A percentile compares a stretch with the other conserved stretches of the same genome.
Conservation (phyloP, 64 coral and sea anemone species). For the Actinia tenebrosa region DNA sequence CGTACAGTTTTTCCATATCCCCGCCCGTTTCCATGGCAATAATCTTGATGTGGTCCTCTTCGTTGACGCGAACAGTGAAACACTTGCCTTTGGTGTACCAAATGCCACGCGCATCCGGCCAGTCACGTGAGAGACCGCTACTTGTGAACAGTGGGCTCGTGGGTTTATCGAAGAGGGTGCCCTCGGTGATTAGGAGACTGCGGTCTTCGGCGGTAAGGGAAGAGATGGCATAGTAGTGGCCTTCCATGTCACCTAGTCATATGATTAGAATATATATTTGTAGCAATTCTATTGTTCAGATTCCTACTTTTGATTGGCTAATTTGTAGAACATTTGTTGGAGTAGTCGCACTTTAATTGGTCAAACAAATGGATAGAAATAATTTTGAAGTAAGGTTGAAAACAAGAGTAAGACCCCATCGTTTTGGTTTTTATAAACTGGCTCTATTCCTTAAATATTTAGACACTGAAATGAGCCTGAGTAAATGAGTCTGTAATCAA, state of each 20-base stretch:
- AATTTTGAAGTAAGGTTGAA: too few species aligned
- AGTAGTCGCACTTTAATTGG: too few species aligned
- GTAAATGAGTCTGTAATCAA: too few species aligned
- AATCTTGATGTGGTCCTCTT: constrained; percentile 69
- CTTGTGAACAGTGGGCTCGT: constrained; percentile 42
- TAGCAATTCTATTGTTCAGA: too few species aligned
- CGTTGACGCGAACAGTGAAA: constrained; percentile 65
- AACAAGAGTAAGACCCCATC: too few species aligned
- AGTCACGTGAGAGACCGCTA: constrained; percentile 47
- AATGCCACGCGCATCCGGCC: constrained; percentile 74
- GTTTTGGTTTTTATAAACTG: too few species aligned
- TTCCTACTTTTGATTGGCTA: too few species aligned
- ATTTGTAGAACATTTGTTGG: too few species aligned
- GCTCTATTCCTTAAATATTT: too few species aligned
- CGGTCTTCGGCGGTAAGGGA: constrained; percentile 42
- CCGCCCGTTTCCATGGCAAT: constrained; percentile 63
- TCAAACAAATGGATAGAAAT: too few species aligned
- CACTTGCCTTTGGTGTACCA: constrained; percentile 50
- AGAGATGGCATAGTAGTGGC: constrained; percentile 53
- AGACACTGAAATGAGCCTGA: too few species aligned
- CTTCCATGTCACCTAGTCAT: constrained; percentile 45
- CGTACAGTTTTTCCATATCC: constrained; percentile 45
- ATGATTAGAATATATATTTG: neutral
- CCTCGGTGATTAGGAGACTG: constrained; percentile 43
- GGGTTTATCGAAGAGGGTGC: constrained; percentile 47